phyloP scores from a whole-genome alignment of 2,797 vertebrate genomes.

The Clarias pachynema region DNA sequence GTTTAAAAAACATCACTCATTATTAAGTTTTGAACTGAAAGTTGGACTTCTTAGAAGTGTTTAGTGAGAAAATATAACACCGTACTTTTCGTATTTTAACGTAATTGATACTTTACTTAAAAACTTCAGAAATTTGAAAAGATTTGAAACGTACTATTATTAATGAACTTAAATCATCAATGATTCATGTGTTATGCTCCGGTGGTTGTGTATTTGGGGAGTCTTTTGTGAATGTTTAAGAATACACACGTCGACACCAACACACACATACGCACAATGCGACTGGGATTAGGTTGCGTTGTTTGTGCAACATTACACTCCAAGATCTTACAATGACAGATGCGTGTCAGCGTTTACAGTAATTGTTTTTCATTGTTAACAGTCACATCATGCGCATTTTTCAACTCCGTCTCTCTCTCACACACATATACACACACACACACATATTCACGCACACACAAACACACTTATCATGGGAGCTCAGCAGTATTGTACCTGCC shows the following conservation, averaged over 20 bases:
- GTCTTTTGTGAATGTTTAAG: constrained; percentile 3
- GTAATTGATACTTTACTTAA: neutral
- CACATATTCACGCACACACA: constrained; percentile 36
- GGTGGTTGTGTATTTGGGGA: neutral
- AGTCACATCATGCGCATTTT: constrained; percentile 29
- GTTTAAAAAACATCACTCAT: neutral
- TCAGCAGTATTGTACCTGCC: constrained; percentile 84
- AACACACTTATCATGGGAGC: constrained; percentile 73
- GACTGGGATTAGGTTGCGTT: constrained; percentile 4
- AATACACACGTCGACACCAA: neutral
- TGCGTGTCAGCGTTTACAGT: constrained; percentile 33
- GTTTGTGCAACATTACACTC: constrained; percentile 21
- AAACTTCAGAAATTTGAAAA: neutral
- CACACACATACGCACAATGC: neutral
- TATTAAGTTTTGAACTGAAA: neutral
- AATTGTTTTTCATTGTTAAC: constrained; percentile 36
- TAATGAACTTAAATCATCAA: constrained; percentile 2
- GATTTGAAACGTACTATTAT: neutral
- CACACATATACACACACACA: constrained; percentile 29
- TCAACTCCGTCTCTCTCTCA: neutral
- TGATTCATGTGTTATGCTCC: neutral
- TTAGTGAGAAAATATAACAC: neutral
- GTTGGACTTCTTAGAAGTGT: neutral
- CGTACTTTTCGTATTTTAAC: neutral
- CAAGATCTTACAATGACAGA: constrained; percentile 7